Evolutionary conservation across 2,888 invertebrate species (phyloP).

Genomic region (Dynastes maya): DNA sequence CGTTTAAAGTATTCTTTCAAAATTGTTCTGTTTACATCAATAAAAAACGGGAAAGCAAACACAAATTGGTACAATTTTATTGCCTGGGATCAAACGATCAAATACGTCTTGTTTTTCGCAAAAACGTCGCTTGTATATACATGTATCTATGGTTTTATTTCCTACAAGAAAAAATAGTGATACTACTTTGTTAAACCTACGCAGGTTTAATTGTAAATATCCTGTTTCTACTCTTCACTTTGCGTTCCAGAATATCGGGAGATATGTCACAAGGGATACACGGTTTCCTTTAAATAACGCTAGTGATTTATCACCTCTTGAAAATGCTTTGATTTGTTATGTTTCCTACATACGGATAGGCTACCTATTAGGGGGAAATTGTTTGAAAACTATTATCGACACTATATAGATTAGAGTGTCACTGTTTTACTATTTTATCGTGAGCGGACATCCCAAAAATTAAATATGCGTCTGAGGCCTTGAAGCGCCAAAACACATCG

Average conservation of each 20-base stretch:
- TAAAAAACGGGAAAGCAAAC: background rate
- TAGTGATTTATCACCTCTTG: background rate
- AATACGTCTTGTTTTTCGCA: background rate
- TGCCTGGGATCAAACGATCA: background rate
- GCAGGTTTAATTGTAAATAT: background rate
- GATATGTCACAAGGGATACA: background rate
- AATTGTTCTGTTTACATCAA: background rate
- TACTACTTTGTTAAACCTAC: background rate
- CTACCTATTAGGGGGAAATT: background rate
- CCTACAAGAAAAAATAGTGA: background rate
- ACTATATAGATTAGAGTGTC: conserved; percentile 34
- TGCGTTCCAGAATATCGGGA: background rate
- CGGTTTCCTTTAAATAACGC: background rate
- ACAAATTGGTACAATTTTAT: background rate
- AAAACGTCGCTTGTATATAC: background rate
- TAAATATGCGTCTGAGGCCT: conserved; percentile 8
- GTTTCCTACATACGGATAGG: background rate
- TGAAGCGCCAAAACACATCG: conserved; percentile 29
- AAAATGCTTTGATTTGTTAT: background rate
- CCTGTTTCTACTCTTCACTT: background rate
- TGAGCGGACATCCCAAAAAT: conserved; percentile 37
- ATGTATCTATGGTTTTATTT: background rate
- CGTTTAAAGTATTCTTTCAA: background rate
- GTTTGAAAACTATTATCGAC: background rate
- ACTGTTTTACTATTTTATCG: conserved; percentile 19